These are phyloP conservation scores for Chaetodon trifasciatus DNA, from an alignment of 2,797 vertebrate species.

Conservation along the genomic window DNA sequence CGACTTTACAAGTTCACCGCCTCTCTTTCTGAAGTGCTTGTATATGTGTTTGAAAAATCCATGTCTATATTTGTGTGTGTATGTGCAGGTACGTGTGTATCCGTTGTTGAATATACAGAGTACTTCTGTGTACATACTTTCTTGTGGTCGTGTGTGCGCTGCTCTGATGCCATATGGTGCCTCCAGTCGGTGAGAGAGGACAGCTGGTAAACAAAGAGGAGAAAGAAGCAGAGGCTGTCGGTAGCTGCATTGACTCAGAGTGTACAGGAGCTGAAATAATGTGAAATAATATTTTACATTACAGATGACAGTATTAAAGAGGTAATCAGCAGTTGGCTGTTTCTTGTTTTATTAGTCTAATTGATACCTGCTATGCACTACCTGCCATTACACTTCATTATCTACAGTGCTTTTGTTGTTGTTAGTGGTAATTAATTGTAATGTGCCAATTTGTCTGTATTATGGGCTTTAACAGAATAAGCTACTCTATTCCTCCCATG, in stretches of 20 bases:
- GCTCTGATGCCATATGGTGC: constrained; percentile 33
- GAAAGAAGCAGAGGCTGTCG: constrained; percentile 3
- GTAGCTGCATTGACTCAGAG: constrained; percentile 13
- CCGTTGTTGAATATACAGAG: background rate
- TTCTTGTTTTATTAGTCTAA: constrained; percentile 68
- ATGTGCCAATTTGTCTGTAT: constrained; percentile 77
- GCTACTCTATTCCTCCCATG: constrained; percentile 56
- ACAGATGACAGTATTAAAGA: constrained; percentile 58
- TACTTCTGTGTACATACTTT: background rate
- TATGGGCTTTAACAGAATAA: constrained; percentile 76
- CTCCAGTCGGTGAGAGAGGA: constrained; percentile 28
- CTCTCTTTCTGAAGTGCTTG: too few species aligned
- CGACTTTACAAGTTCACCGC: background rate
- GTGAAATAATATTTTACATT: constrained; percentile 61
- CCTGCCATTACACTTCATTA: constrained; percentile 77
- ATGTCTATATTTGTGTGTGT: background rate
- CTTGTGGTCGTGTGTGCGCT: background rate
- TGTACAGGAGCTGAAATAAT: constrained; percentile 28
- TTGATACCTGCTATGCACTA: constrained; percentile 71
- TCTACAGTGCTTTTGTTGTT: constrained; percentile 72
- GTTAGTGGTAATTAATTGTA: constrained; percentile 76
- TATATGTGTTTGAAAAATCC: too few species aligned
- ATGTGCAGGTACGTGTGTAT: background rate
- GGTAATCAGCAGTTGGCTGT: constrained; percentile 60
- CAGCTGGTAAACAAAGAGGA: constrained; percentile 27